Evolutionary conservation across 2,888 invertebrate species (phyloP).

Genomic region (Mesorhabditis spiculigera): DNA sequence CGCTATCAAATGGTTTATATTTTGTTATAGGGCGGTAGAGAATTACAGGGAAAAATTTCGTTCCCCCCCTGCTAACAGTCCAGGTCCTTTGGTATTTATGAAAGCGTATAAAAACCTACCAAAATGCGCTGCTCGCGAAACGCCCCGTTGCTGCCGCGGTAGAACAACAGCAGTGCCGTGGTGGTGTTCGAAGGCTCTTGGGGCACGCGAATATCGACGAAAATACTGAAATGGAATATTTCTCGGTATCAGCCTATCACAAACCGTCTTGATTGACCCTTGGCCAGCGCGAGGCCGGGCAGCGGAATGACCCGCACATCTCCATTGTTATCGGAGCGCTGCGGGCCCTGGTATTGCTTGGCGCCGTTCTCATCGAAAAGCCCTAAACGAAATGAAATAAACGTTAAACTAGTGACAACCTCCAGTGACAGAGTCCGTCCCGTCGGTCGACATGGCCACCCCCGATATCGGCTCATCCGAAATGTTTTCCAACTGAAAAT

Average conservation of each 20-base stretch:
- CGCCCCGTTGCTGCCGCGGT: slow-evolving; percentile 27
- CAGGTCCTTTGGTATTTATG: neutral
- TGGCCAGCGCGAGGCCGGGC: neutral
- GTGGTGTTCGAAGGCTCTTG: slow-evolving; percentile 9
- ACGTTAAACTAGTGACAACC: neutral
- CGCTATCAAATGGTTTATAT: too few relatives aligned
- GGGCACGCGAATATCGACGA: slow-evolving; percentile 26
- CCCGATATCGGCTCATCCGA: slow-evolving; percentile 30
- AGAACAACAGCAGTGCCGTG: slow-evolving; percentile 33
- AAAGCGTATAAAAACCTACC: slow-evolving; percentile 11
- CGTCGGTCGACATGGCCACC: slow-evolving; percentile 32
- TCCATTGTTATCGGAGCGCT: neutral
- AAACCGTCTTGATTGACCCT: neutral
- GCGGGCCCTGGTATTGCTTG: neutral
- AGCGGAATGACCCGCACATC: neutral
- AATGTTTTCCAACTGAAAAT: slow-evolving; percentile 32
- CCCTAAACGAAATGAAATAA: neutral
- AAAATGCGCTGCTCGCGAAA: slow-evolving; percentile 35
- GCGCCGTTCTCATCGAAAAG: slow-evolving; percentile 7
- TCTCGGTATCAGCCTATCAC: slow-evolving; percentile 16
- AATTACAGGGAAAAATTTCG: too few relatives aligned
- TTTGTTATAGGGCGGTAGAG: too few relatives aligned
- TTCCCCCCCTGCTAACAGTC: neutral
- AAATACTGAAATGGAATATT: slow-evolving; percentile 16
- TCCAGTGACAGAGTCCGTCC: slow-evolving; percentile 23